Evolutionary conservation across 1,140 invertebrate species (phyloP).

Genomic region (Papilio glaucus): DNA sequence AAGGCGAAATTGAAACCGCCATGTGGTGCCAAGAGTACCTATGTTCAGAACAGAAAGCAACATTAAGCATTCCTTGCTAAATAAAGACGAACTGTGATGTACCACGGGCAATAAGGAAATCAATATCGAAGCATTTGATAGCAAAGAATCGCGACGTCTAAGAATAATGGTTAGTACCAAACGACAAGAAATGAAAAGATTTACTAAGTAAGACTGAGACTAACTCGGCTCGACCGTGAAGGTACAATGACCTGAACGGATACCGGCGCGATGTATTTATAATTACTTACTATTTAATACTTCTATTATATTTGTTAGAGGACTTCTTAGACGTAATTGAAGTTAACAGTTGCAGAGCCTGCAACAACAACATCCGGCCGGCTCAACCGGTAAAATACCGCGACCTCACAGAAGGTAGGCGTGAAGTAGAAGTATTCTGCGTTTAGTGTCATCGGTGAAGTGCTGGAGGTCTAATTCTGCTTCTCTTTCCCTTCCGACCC

Average conservation of each 20-base stretch:
- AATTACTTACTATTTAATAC: background rate
- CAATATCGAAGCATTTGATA: background rate
- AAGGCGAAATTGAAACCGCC: slow-evolving; percentile 24
- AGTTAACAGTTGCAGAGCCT: too few species aligned
- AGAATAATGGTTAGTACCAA: background rate
- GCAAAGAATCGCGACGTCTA: too few species aligned
- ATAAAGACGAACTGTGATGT: slow-evolving; percentile 12
- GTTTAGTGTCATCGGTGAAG: too few species aligned
- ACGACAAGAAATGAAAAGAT: background rate
- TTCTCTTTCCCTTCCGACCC: too few species aligned
- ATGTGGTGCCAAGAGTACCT: slow-evolving; percentile 18
- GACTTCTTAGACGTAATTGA: too few species aligned
- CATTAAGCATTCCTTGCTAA: slow-evolving; percentile 24
- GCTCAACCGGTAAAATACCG: too few species aligned
- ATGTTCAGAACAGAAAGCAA: slow-evolving; percentile 1
- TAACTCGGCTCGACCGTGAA: background rate
- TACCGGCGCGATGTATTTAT: background rate
- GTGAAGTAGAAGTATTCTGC: too few species aligned
- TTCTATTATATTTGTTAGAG: background rate
- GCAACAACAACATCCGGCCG: too few species aligned
- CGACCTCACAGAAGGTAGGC: too few species aligned
- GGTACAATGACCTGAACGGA: background rate
- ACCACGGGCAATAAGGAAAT: slow-evolving; percentile 14
- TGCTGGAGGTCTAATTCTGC: too few species aligned
- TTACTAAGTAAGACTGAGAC: background rate